A percentile compares a stretch with the other conserved stretches of the same genome.
phyloP scores from a whole-genome alignment of 2,888 invertebrate species.

The Xiphydria camelus region DNA sequence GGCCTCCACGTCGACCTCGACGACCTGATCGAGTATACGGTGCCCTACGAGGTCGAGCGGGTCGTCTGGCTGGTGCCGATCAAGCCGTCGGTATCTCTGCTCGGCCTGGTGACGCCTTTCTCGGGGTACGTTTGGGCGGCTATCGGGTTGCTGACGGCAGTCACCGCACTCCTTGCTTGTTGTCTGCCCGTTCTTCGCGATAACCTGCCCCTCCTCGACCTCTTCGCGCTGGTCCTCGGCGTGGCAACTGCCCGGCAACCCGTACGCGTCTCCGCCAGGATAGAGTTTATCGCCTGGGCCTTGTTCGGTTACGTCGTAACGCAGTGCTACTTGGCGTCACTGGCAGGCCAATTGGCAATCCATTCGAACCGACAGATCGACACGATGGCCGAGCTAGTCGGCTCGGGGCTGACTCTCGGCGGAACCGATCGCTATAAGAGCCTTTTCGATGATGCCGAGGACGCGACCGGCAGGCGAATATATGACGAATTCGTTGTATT shows the following conservation, averaged over 20 bases:
- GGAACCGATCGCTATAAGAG: constrained; percentile 28
- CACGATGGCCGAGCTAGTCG: constrained; percentile 32
- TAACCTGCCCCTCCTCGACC: constrained; percentile 37
- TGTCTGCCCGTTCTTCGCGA: constrained; percentile 28
- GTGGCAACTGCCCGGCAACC: constrained; percentile 34
- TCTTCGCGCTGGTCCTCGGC: constrained; percentile 39
- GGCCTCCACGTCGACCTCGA: constrained; percentile 25
- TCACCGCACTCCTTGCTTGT: constrained; percentile 29
- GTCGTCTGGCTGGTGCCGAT: constrained; percentile 38
- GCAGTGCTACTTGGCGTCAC: constrained; percentile 46
- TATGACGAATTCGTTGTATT: constrained; percentile 2
- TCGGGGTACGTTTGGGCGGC: constrained; percentile 37
- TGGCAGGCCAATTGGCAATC: constrained; percentile 44
- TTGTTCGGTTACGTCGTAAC: constrained; percentile 43
- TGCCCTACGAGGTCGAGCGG: constrained; percentile 31
- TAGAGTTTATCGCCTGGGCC: constrained; percentile 44
- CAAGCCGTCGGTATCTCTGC: constrained; percentile 31
- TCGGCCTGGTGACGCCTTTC: constrained; percentile 37
- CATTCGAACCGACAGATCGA: constrained; percentile 32
- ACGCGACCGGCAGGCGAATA: constrained; percentile 52
- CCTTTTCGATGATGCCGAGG: constrained; percentile 56
- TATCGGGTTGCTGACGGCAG: constrained; percentile 27
- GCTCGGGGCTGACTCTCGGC: constrained; percentile 32
- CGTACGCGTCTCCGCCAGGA: constrained; percentile 27
- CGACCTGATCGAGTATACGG: constrained; percentile 26